Base-by-base conservation (phyloP, 2,888 invertebrate genomes). In the Macrosoma leucophasiata region DNA sequence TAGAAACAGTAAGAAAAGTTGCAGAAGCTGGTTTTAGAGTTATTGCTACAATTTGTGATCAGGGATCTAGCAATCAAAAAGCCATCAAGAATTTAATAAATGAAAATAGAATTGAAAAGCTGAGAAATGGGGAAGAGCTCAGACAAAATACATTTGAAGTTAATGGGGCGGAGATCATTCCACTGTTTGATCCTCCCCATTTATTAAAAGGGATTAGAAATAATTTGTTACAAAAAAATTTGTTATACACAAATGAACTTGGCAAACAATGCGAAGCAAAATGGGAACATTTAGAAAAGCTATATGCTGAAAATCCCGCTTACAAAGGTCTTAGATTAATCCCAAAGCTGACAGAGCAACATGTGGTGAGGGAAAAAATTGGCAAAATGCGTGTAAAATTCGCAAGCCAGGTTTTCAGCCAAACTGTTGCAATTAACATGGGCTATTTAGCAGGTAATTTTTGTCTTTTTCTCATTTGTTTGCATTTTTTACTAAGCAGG, bases 371-470 rank as follows among this genome's bases (percentile, higher is more conserved):
- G 0, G 28, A 28, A 10, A 43, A 37, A 28, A 30, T 18, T n/a
- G 23, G 11, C 6, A 38, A 41, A 29, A 41, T 41, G 38, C 29
- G 34, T n/a, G 38, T 41, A 1, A 39, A 42, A 43, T 46, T 31
- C 18, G 56, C 52, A 1, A 34, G 41, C 1, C 55, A 53, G 27
- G 9, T 59, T 13, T 54, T 55, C 26, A 59, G 58, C 19, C 25
- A 34, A 3, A 51, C 50, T 31, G 56, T 56, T 4, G 52, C 42
- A 6, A 18, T 26, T 5, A 48, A 41, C 15, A 52, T 58, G 47
- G 46, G 54, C 29, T 53, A 50, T 10, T 30, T 53, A 24, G 48
- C 54, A 43, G 52, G 54, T 58, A 46, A 41, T 19, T 34, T 5
- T 28, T n/a, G n/a, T n/a, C n/a, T n/a, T n/a, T n/a, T n/a, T n/a